Evolutionary conservation across 2,113 vertebrate species (phyloP).

Genomic region (Megatriorchis doriae): DNA sequence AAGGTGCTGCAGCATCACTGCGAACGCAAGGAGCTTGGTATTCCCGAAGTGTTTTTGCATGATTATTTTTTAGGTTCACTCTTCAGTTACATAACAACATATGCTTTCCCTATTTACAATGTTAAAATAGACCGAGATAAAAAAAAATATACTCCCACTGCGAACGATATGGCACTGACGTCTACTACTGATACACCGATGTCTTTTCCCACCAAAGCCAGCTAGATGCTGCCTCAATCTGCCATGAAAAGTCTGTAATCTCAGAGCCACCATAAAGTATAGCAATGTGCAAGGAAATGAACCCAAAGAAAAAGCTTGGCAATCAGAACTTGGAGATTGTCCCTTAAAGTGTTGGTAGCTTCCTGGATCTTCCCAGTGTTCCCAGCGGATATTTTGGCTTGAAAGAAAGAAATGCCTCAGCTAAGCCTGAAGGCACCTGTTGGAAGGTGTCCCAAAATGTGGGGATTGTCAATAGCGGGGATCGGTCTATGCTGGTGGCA

Average conservation of each 20-base stretch:
- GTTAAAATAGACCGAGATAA: background rate
- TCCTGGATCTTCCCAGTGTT: background rate
- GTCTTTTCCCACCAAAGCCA: background rate
- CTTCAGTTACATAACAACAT: constrained; percentile 5
- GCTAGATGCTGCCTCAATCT: constrained; percentile 1
- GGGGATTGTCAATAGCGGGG: background rate
- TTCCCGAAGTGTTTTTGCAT: background rate
- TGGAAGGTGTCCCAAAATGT: background rate
- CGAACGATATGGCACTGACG: background rate
- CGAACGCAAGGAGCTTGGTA: background rate
- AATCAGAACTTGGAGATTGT: background rate
- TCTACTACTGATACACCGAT: background rate
- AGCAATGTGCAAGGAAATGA: background rate
- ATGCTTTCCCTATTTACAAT: background rate
- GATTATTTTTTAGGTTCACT: background rate
- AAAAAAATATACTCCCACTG: background rate
- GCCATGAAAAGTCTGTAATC: background rate
- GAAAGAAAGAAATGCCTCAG: background rate
- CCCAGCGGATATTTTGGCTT: background rate
- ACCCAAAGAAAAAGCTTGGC: background rate
- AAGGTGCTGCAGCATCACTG: background rate
- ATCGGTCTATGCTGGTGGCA: background rate
- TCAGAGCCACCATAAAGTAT: background rate
- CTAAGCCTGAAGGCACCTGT: background rate
- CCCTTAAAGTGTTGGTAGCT: background rate